Conservation (phyloP, 1,140 invertebrate genomes). For the Leptopilina boulardi region DNA sequence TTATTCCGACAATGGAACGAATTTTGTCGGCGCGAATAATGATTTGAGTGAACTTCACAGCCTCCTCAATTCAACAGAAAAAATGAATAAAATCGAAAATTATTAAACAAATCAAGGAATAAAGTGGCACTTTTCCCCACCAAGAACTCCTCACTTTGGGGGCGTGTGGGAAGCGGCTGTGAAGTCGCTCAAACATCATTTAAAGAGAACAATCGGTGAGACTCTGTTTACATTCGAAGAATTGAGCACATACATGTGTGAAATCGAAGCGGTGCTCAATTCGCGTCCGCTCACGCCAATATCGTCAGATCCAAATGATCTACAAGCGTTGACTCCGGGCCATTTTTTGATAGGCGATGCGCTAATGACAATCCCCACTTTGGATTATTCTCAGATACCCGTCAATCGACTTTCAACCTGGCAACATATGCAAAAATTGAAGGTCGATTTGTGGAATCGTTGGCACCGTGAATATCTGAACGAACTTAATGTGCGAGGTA, state of each 20-base stretch:
- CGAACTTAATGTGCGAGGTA: conserved; percentile 20
- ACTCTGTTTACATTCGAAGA: conserved; percentile 26
- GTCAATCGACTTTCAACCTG: background rate
- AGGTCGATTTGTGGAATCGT: background rate
- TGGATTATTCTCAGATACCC: background rate
- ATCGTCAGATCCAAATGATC: conserved; percentile 1
- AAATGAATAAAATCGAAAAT: background rate
- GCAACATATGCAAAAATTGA: conserved; percentile 8
- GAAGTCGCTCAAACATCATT: conserved; percentile 40
- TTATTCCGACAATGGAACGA: conserved; percentile 47
- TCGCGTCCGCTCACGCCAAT: conserved; percentile 22
- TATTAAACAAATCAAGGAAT: background rate
- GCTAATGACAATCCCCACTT: background rate
- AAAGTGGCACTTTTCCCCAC: conserved; percentile 34
- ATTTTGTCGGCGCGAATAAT: conserved; percentile 39
- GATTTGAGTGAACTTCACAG: conserved; percentile 18
- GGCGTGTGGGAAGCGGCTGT: conserved; percentile 38
- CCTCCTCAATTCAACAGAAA: background rate
- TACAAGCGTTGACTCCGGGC: background rate
- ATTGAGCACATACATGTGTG: conserved; percentile 1
- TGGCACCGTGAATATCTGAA: background rate
- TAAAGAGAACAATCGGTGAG: background rate
- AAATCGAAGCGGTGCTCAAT: conserved; percentile 36
- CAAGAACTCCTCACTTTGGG: conserved; percentile 37
- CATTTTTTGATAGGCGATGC: conserved; percentile 35